Evolutionary conservation across 1,140 invertebrate genomes (phyloP).

Genomic region (Drosophila takahashii): DNA sequence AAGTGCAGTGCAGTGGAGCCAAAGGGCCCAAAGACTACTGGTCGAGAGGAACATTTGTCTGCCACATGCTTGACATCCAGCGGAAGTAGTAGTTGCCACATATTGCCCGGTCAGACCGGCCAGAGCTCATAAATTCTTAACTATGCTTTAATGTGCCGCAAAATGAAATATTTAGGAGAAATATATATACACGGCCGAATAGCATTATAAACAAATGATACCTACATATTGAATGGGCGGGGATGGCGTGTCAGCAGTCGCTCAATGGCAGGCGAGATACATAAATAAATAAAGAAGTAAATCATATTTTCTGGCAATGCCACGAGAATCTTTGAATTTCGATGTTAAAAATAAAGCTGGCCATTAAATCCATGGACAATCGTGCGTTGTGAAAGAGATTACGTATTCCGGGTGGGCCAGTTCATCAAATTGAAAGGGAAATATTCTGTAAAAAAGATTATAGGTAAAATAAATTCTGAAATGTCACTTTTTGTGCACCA

Average conservation of each 20-base stretch:
- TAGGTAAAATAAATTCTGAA: background rate
- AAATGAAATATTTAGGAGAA: slow-evolving; percentile 51
- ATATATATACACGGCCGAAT: slow-evolving; percentile 19
- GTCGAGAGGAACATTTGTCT: slow-evolving; percentile 45
- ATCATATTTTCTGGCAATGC: slow-evolving; percentile 53
- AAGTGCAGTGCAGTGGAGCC: slow-evolving; percentile 70
- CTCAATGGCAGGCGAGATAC: slow-evolving; percentile 58
- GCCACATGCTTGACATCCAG: slow-evolving; percentile 53
- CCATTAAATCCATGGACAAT: slow-evolving; percentile 38
- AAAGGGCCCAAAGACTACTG: slow-evolving; percentile 8
- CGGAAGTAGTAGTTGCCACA: slow-evolving; percentile 50
- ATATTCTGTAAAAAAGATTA: background rate
- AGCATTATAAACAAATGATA: slow-evolving; percentile 56
- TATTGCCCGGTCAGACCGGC: slow-evolving; percentile 18
- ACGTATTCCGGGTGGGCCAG: slow-evolving; percentile 59
- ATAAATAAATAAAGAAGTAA: slow-evolving; percentile 69
- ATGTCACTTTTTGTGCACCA: too few relatives aligned
- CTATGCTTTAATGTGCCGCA: slow-evolving; percentile 51
- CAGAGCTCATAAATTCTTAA: slow-evolving; percentile 49
- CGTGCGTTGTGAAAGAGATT: slow-evolving; percentile 51
- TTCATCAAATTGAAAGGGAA: slow-evolving; percentile 24
- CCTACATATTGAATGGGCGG: slow-evolving; percentile 39
- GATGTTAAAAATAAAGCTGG: slow-evolving; percentile 37
- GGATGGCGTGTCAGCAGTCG: slow-evolving; percentile 65
- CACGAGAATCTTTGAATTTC: slow-evolving; percentile 34